Evolutionary conservation across 2,888 invertebrate species (phyloP), one percentile per base, ranked within the genome.

Genomic region (Philhelius pedissequus): DNA sequence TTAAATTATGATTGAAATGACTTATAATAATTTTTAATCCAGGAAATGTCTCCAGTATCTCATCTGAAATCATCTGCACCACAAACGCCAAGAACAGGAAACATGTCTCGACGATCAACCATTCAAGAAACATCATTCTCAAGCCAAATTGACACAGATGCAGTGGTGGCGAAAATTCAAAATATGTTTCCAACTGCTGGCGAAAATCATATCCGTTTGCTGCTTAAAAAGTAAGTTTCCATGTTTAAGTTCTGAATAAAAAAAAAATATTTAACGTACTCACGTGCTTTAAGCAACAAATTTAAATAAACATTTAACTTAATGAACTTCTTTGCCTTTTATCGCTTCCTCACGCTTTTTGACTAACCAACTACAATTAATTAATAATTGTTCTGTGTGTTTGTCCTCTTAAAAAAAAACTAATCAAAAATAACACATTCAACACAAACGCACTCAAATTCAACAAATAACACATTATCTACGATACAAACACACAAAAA

Each of bases 141-240:
- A 1, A 93, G 94, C 80, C 93, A 93, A 66, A 92, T 93, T 7
- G 95, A 96, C 86, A 94, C 94, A 0, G 96, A 96, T 87, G 94
- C 95, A 7, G 93, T 95, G 75, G 96, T 96, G 13, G 93, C 94
- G 45, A 97, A 96, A 91, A 96, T 97, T 87, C 94, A 95, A 88
- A 94, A 96, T 54, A 96, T 97, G 95, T 97, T 98, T 90, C 97
- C 97, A 2, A 97, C 97, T 7, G 97, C 97, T 68, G 94, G 96
- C 80, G 97, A 97, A 89, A 96, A 96, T 27, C 97, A 97, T 89
- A 97, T 97, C 89, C 95, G 96, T 88, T 93, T 97, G 87, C 93
- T 97, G 87, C 92, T 97, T 69, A 97, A 97, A 91, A 97, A 97
- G 97, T 97, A 94, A 95, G 96, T 93, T 18, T 15, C 8, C 25